Conservation (phyloP, 1,140 invertebrate genomes). For the Drosophila ananassae region DNA sequence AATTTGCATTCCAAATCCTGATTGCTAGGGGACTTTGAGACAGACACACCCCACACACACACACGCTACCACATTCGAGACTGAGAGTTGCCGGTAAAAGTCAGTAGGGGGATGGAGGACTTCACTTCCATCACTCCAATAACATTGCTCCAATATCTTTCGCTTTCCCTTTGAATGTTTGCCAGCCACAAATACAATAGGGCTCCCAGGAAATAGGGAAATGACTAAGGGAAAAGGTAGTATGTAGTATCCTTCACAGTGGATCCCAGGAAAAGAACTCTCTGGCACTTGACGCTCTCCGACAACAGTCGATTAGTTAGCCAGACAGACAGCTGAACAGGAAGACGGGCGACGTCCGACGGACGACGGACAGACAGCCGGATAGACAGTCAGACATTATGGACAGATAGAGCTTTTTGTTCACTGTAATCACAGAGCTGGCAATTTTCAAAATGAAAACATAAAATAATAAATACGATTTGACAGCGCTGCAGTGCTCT, state of each 20-base stretch:
- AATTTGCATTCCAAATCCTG: conserved; percentile 80
- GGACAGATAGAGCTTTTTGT: conserved; percentile 78
- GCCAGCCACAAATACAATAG: conserved; percentile 49
- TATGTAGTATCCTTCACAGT: neutral
- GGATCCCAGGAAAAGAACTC: conserved; percentile 14
- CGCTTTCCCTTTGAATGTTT: conserved; percentile 44
- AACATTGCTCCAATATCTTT: conserved; percentile 6
- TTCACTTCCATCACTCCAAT: too few relatives aligned
- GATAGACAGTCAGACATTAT: conserved; percentile 61
- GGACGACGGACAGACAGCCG: conserved; percentile 10
- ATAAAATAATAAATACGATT: conserved; percentile 82
- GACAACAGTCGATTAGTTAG: conserved; percentile 78
- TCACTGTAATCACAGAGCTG: conserved; percentile 72
- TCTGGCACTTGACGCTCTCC: conserved; percentile 74
- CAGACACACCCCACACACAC: conserved; percentile 13
- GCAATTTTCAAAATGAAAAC: conserved; percentile 82
- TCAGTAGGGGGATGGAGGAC: conserved; percentile 12
- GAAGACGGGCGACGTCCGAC: neutral
- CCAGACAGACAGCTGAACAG: conserved; percentile 26
- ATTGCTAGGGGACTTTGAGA: conserved; percentile 77
- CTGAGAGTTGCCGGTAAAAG: conserved; percentile 54
- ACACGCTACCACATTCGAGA: conserved; percentile 2
- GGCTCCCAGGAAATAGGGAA: conserved; percentile 4
- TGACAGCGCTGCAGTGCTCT: conserved; percentile 55
- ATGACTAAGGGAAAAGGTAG: conserved; percentile 10